These are phyloP conservation scores for Drosophila chauvacae DNA, from an alignment of 1,140 invertebrate genomes.

Conservation along the genomic window DNA sequence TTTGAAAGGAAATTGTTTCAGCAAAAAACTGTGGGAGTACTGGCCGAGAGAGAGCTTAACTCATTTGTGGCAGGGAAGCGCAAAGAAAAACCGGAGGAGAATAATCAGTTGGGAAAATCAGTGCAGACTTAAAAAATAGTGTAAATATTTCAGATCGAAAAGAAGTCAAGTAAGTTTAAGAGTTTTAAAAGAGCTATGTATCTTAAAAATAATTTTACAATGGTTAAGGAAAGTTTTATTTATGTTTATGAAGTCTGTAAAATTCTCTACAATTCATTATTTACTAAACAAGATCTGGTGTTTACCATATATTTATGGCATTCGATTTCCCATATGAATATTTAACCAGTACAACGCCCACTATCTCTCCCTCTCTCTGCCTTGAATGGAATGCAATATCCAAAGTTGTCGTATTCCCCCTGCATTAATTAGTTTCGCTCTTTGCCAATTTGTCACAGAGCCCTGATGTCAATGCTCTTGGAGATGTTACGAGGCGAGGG, in stretches of 20 bases:
- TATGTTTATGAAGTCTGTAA: not conserved
- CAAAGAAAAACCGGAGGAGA: not conserved
- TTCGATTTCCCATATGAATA: conserved; percentile 27
- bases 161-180: too few relatives aligned
- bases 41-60: conserved; percentile 6
- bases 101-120: not conserved
- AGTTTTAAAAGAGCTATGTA: not conserved
- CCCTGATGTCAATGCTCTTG: conserved; percentile 54
- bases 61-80: conserved; percentile 13
- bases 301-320: conserved; percentile 1
- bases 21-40: not conserved
- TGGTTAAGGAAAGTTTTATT: too few relatives aligned
- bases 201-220: too few relatives aligned
- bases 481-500: conserved; percentile 6
- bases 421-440: conserved; percentile 75
- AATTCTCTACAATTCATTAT: too few relatives aligned
- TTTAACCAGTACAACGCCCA: not conserved
- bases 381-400: conserved; percentile 48
- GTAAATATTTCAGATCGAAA: not conserved
- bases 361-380: not conserved
- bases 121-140: not conserved
- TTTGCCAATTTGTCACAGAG: conserved; percentile 71
- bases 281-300: not conserved
- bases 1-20: conserved; percentile 25
- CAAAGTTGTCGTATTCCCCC: conserved; percentile 29